Conservation (phyloP, 2,888 invertebrate genomes). For the Crocallis elinguaria region DNA sequence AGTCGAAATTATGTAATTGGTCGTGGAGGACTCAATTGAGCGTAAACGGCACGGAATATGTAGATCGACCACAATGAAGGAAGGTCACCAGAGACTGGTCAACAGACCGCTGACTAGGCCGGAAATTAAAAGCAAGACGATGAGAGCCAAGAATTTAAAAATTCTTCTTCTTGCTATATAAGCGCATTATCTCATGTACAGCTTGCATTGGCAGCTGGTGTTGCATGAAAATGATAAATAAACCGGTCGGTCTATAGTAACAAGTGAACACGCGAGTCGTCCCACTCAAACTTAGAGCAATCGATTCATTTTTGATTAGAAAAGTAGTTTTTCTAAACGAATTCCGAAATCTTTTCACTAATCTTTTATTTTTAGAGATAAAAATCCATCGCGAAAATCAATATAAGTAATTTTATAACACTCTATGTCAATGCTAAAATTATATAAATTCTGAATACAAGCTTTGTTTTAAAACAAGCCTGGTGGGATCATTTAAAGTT, state of each 20-base stretch:
- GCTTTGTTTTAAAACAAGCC: too few species aligned
- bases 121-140: slow-evolving; percentile 14
- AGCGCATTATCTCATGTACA: too few species aligned
- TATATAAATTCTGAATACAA: too few species aligned
- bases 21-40: slow-evolving; percentile 21
- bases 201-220: too few species aligned
- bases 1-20: slow-evolving; percentile 20
- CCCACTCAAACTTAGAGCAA: background rate
- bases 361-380: too few species aligned
- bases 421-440: too few species aligned
- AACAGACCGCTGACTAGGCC: slow-evolving; percentile 8
- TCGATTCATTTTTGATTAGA: background rate
- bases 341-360: too few species aligned
- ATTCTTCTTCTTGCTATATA: too few species aligned
- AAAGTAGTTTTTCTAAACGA: too few species aligned
- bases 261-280: background rate
- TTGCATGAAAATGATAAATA: background rate
- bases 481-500: too few species aligned
- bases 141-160: slow-evolving; percentile 3
- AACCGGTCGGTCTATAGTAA: slow-evolving; percentile 16
- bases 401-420: too few species aligned
- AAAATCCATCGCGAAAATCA: too few species aligned
- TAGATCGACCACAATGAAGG: slow-evolving; percentile 17
- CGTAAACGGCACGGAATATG: slow-evolving; percentile 18
- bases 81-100: slow-evolving; percentile 15